Conservation (phyloP, 2,888 invertebrate species). For the Epinotia nisella region DNA sequence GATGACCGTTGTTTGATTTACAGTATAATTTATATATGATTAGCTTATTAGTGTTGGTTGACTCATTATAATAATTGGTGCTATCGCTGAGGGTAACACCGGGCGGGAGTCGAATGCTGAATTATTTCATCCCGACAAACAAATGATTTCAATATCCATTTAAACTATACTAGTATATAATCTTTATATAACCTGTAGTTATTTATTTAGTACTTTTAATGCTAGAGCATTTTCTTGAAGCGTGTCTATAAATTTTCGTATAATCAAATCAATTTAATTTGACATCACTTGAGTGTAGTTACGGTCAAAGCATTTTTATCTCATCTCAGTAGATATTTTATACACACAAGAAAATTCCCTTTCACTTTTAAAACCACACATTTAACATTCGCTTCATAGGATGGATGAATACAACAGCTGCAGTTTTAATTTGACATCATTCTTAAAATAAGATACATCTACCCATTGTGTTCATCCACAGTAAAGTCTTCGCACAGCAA, state of each 20-base stretch:
- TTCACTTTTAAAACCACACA: neutral
- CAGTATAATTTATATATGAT: too few species aligned
- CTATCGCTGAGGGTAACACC: neutral
- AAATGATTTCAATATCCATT: neutral
- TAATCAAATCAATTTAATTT: neutral
- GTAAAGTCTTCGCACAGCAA: conserved; percentile 13
- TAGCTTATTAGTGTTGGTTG: neutral
- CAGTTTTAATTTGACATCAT: conserved; percentile 3
- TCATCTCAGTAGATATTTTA: neutral
- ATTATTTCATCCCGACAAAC: too few species aligned
- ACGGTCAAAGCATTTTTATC: neutral
- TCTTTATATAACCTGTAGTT: too few species aligned
- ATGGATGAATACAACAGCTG: neutral
- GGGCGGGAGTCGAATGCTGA: neutral
- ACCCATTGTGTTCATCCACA: neutral
- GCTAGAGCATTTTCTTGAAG: neutral
- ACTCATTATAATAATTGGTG: neutral
- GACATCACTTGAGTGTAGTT: neutral
- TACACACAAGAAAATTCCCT: neutral
- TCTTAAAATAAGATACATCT: neutral
- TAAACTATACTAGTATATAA: neutral
- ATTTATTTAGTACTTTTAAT: neutral
- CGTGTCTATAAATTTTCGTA: neutral
- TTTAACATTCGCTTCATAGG: neutral
- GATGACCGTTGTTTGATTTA: too few species aligned